A percentile compares a stretch with the other conserved stretches of the same genome.
phyloP scores from a whole-genome alignment of 2,888 invertebrate genomes.

The Terebella lapidaria region DNA sequence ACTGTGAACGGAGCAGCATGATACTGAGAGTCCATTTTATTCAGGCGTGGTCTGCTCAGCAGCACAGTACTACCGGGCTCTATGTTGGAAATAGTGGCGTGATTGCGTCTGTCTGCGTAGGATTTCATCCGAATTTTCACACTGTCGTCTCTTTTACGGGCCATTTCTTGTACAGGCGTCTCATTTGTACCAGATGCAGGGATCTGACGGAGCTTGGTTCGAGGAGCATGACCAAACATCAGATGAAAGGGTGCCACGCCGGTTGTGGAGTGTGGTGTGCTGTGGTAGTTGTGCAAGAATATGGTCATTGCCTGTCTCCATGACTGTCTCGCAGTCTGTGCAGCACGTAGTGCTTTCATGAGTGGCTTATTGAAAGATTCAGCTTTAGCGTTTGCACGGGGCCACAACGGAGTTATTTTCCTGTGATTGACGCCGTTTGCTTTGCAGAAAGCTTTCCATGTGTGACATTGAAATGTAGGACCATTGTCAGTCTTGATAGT shows the following conservation, averaged over 20 bases:
- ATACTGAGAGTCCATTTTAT: not conserved
- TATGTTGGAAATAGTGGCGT: not conserved
- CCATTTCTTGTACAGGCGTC: not conserved
- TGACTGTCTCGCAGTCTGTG: no score
- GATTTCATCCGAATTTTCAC: not conserved
- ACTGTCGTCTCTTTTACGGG: not conserved
- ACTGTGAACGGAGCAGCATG: not conserved
- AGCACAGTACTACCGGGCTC: not conserved
- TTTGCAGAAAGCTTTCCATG: not conserved
- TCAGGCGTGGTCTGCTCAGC: not conserved
- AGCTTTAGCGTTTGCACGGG: slow-evolving; percentile 9
- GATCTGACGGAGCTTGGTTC: not conserved
- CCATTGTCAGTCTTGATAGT: not conserved
- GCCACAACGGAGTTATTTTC: slow-evolving; percentile 6
- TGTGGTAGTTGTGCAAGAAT: not conserved
- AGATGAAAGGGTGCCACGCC: not conserved
- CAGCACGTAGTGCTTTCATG: slow-evolving; percentile 6
- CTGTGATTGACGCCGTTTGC: slow-evolving; percentile 1
- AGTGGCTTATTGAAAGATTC: slow-evolving; percentile 9
- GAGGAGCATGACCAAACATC: not conserved
- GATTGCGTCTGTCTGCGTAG: not conserved
- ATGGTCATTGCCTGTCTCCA: not conserved
- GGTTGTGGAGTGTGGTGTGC: not conserved
- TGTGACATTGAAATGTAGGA: not conserved
- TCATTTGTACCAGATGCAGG: not conserved